Evolutionary conservation across 2,797 vertebrate species (phyloP).

Genomic region (Tangara arthus): DNA sequence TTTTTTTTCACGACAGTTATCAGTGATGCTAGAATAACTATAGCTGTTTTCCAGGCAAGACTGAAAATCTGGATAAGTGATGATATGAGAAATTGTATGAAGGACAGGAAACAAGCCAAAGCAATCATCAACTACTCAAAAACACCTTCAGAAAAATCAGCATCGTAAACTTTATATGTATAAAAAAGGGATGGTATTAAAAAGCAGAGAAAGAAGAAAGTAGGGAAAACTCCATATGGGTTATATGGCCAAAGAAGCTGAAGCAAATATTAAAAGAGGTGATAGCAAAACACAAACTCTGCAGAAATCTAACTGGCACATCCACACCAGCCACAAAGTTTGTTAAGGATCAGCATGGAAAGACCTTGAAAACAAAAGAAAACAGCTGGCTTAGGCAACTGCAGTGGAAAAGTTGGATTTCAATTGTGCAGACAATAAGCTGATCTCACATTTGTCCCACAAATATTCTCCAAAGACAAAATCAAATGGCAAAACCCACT

Average conservation of each 20-base stretch:
- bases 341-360: background rate
- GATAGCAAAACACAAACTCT: conserved; percentile 34
- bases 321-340: background rate
- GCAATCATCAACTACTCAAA: conserved; percentile 59
- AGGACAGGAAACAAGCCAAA: conserved; percentile 64
- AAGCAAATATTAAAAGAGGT: background rate
- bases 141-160: conserved; percentile 63
- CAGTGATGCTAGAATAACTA: conserved; percentile 41
- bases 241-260: conserved; percentile 28
- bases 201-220: conserved; percentile 34
- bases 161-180: conserved; percentile 23
- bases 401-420: conserved; percentile 11
- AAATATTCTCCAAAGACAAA: background rate
- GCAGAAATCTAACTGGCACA: conserved; percentile 41
- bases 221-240: conserved; percentile 1
- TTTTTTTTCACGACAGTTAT: conserved; percentile 23
- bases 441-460: background rate
- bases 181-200: conserved; percentile 17
- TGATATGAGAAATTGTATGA: conserved; percentile 44
- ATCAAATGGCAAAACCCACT: background rate
- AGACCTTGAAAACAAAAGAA: conserved; percentile 28
- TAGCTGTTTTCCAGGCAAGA: conserved; percentile 44
- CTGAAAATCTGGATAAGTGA: conserved; percentile 49
- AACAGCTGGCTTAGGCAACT: background rate
- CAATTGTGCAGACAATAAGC: background rate